Evolutionary conservation across 64 coral and sea anemone species (phyloP).

Genomic region (Cladopsammia gracilis): DNA sequence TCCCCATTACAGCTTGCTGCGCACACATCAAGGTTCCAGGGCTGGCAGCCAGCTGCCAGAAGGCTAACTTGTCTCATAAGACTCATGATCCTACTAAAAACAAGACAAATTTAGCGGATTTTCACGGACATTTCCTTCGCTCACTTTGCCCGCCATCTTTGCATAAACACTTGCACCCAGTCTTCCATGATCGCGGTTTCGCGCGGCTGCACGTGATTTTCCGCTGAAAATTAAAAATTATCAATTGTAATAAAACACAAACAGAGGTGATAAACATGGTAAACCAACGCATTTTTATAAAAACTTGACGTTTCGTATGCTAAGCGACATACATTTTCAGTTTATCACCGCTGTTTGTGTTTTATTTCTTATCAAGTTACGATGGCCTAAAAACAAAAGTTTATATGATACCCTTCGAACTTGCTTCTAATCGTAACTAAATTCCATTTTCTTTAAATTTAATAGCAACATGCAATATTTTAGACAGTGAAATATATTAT

Average conservation of each 20-base stretch:
- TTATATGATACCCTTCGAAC: no score
- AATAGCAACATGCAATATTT: neutral
- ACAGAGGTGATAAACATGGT: neutral
- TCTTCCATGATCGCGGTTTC: neutral
- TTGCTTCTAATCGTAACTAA: no score
- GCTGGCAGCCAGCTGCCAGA: constrained; percentile 96
- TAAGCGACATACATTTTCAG: no score
- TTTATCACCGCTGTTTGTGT: no score
- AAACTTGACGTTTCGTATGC: no score
- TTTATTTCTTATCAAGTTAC: no score
- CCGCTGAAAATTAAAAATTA: neutral
- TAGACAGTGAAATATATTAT: neutral
- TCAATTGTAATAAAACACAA: neutral
- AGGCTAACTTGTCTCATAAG: constrained; percentile 96
- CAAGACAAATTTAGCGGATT: constrained; percentile 1
- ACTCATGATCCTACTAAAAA: constrained; percentile 58
- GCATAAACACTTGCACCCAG: neutral
- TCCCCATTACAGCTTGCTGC: constrained; percentile 84
- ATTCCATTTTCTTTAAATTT: no score
- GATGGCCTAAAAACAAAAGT: no score
- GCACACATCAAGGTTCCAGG: constrained; percentile 98
- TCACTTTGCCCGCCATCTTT: constrained; percentile 7
- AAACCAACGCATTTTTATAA: no score
- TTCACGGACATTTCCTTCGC: neutral
- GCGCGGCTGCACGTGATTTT: neutral